Conservation (phyloP, 1,140 invertebrate genomes). For the Dufourea novaeangliae region DNA sequence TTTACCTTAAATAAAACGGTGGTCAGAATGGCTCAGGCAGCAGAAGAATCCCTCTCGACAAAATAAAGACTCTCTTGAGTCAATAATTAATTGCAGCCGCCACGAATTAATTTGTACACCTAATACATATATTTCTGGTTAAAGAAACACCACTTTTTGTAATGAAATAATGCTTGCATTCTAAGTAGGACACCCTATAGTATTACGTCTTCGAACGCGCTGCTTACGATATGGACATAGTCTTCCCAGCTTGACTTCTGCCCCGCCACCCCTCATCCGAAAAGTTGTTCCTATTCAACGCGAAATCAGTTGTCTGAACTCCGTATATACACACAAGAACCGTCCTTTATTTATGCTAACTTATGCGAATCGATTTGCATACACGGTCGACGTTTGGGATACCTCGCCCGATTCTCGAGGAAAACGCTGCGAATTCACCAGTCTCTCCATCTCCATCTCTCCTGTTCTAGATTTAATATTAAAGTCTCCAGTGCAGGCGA, state of each 20-base stretch:
- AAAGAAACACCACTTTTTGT: too few species aligned
- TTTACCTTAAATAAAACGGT: too few species aligned
- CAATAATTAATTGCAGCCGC: too few species aligned
- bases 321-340: conserved; percentile 17
- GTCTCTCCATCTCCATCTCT: neutral
- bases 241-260: neutral
- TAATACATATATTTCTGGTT: too few species aligned
- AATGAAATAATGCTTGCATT: too few species aligned
- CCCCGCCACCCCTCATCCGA: neutral
- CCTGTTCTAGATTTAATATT: conserved; percentile 54
- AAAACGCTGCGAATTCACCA: conserved; percentile 30
- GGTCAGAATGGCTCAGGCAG: too few species aligned
- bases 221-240: neutral
- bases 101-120: too few species aligned
- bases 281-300: conserved; percentile 35
- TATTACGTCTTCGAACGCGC: too few species aligned
- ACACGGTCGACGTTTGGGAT: conserved; percentile 1
- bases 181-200: conserved; percentile 20
- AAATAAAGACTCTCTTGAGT: too few species aligned
- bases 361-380: conserved; percentile 66
- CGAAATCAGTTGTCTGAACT: conserved; percentile 50
- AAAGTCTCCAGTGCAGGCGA: conserved; percentile 37
- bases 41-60: too few species aligned
- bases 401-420: conserved; percentile 19
- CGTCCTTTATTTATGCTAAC: conserved; percentile 65